Evolutionary conservation across 2,113 vertebrate genomes (phyloP), one percentile per base, ranked within the genome.

Genomic region (Holacanthus passer): DNA sequence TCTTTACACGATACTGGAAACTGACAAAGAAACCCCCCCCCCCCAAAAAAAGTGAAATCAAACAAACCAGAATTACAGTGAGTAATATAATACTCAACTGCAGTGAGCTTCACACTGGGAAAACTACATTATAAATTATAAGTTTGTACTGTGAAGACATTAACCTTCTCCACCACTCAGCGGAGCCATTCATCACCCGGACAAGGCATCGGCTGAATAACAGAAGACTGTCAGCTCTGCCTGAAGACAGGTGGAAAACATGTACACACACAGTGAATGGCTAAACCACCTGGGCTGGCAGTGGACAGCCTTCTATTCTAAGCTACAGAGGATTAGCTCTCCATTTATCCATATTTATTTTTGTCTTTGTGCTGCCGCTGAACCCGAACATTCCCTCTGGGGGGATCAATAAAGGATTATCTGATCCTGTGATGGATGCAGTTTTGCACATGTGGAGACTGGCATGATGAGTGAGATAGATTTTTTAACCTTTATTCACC

Each of bases 161-260:
- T 27, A 53, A 62, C 29, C 16, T 39, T 50, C 45, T 37, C 60
- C 64, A 59, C 22, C 20, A 32, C 27, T 87, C 52, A 69, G 37
- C 22, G 4, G 31, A 82, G 67, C 67, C 43, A 77, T 88, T 82
- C 29, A 83, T 92, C 81, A 84, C 32, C 39, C 31, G 67, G 81
- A 84, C 80, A 48, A 47, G 48, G 39, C 32, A 69, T 83, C 50
- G 24, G 29, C 52, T 62, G 59, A 79, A 65, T 43, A 70, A 71
- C 79, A 87, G 76, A 52, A 68, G 53, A 27, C 29, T 72, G 73
- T 82, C 68, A 81, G 80, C 32, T 89, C 78, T 82, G 27, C 14
- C 64, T 32, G 48, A 5, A 56, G 63, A 80, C 65, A 69, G 82
- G 76, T 74, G 77, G 82, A 66, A 71, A 84, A 78, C 31, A 22